A percentile compares a stretch with the other conserved stretches of the same genome.
Conservation (phyloP, 2,888 invertebrate species). For the Melanophora roralis region DNA sequence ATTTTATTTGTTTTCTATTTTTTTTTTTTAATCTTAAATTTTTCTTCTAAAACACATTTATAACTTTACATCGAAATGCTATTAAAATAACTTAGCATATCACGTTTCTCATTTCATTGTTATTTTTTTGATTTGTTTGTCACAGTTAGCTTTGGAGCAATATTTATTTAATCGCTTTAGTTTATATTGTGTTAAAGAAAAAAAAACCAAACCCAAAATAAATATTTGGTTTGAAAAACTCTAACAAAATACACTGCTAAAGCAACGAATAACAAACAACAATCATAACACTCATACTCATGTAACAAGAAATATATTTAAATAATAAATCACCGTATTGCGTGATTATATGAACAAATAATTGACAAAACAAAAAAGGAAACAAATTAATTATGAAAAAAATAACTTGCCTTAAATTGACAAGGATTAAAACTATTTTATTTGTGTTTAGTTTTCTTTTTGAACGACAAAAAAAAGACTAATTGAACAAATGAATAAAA, state of each 20-base stretch:
- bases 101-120: too few relatives aligned
- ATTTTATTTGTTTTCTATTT: too few relatives aligned
- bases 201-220: neutral
- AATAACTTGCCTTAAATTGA: constrained; percentile 15
- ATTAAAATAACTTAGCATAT: neutral
- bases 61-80: constrained; percentile 27
- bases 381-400: neutral
- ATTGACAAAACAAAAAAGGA: constrained; percentile 29
- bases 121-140: neutral
- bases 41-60: constrained; percentile 14
- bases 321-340: constrained; percentile 45
- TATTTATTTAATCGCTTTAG: constrained; percentile 47
- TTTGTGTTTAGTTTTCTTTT: neutral
- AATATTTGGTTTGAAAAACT: neutral
- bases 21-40: neutral
- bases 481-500: neutral
- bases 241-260: neutral
- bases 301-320: neutral
- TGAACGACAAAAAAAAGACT: neutral
- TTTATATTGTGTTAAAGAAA: neutral
- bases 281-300: neutral
- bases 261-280: neutral
- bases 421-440: neutral
- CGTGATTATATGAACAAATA: constrained; percentile 40
- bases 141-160: constrained; percentile 24